A percentile compares a stretch with the other conserved stretches of the same genome.
Evolutionary conservation across 2,888 invertebrate species (phyloP).

Genomic region (Acleris laterana): DNA sequence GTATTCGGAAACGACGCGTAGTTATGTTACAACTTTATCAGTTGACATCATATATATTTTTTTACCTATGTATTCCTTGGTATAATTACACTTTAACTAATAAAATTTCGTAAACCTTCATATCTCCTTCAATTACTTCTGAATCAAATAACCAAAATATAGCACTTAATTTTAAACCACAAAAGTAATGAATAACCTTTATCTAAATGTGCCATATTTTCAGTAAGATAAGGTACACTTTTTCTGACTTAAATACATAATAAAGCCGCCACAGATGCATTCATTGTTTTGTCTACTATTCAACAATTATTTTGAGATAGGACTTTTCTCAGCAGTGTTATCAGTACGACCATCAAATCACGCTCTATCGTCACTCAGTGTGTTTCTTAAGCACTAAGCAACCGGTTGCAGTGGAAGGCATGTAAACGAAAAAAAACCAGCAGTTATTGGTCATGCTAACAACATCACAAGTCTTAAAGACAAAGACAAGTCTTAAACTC

Average conservation of each 20-base stretch:
- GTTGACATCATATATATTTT: too few species aligned
- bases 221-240: background rate
- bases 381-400: conserved; percentile 27
- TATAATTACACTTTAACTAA: background rate
- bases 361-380: conserved; percentile 14
- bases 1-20: too few species aligned
- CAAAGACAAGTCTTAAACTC: conserved; percentile 11
- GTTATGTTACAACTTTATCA: too few species aligned
- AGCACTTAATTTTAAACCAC: background rate
- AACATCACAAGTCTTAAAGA: too few species aligned
- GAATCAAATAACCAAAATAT: background rate
- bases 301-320: background rate
- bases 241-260: conserved; percentile 14
- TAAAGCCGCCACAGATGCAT: conserved; percentile 17
- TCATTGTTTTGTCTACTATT: conserved; percentile 7
- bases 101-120: background rate
- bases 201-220: background rate
- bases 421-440: too few species aligned
- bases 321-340: conserved; percentile 7
- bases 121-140: background rate
- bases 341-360: background rate
- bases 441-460: too few species aligned
- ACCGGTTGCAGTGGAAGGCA: background rate
- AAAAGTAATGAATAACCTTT: background rate
- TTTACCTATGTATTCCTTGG: background rate